Base-by-base conservation (phyloP, 2,113 vertebrate genomes). In the Monarcha castaneiventris region DNA sequence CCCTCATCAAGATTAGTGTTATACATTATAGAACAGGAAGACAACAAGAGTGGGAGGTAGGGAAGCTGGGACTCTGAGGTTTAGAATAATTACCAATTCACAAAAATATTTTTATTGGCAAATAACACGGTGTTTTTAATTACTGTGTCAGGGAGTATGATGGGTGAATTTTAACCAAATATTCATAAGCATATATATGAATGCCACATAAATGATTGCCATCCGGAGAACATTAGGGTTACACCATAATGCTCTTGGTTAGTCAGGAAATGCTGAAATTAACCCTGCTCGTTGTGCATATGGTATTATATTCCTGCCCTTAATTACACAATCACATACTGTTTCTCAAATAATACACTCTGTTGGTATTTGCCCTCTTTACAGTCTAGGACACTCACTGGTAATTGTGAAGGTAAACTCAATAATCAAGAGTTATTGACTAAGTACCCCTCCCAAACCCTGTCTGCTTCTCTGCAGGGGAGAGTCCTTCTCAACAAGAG, bases 211-310 rank as follows among this genome's bases (percentile, higher is more conserved):
- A 92, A 84, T 66, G 49, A 46, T 35, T 68, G 41, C 84, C 84
- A 95, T 89, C 79, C 66, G n/a, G 94, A 96, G 83, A 96, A 82
- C 84, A 92, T 96, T 96, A 95, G 66, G 61, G 41, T 87, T 97
- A 61, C 35, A 89, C 82, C 23, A 72, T 81, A 92, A 88, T 95
- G 82, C 64, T 2, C 0, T 87, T 75, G 66, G 85, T 95, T 94
- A 94, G 59, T 69, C 90, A 94, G 94, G 93, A 95, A 95, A 93
- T 79, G 44, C 80, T 89, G 75, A 93, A 89, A 87, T 95, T 90
- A 95, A 94, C 90, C 92, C 61, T 92, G 61, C 33, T 79, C 7
- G 11, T 87, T 87, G 59, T 93, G 67, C 81, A 69, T 83, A 33
- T 78, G 63, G 84, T 92, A 78, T 96, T 94, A 87, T 79, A 87